Base-by-base conservation (phyloP, 2,113 vertebrate species). In the Pangasianodon hypophthalmus region DNA sequence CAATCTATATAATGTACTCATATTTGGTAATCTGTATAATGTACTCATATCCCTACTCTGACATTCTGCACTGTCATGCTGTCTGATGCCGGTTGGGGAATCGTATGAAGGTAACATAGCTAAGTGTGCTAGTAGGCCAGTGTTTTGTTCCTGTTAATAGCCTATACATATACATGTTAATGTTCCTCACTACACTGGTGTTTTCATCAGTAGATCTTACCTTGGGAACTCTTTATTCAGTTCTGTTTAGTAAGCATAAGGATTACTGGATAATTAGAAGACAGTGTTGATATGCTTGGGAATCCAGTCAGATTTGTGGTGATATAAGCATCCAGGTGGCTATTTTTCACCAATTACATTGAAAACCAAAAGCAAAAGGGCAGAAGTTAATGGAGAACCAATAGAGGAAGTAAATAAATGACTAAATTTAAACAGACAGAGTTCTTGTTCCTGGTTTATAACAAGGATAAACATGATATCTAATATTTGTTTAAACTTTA, bases 401-500 rank as follows among this genome's bases (percentile, higher is more conserved):
- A 58, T 56, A 58, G 71, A 75, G 71, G 50, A 87, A 54, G 32
- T 87, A 58, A 87, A 77, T 77, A 77, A 87, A 87, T 87, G 86
- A 62, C 54, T 60, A 24, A 75, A 77, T 87, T 26, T 77, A 87
- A 87, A 79, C 86, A 62, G 82, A 82, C 79, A 82, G 50, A 86
- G 67, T 64, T 71, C 62, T 67, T 14, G 14, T 75, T 50, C 46
- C 67, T 73, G 85, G 52, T 87, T 87, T 79, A 87, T 60, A 79
- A 79, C 41, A 19, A 60, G 37, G 11, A 87, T 87, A 87, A 87
- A 87, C 73, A 87, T 46, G 32, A 58, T 77, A 79, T 56, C 29
- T 69, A 71, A 71, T 86, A 86, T 86, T 86, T 86, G 85, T 86
- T 85, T 85, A 64, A 62, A 85, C 58, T 71, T 56, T 44, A 46